A percentile compares a stretch with the other conserved stretches of the same genome.
Evolutionary conservation across 2,888 invertebrate species (phyloP).

Genomic region (Ligdia adustata): DNA sequence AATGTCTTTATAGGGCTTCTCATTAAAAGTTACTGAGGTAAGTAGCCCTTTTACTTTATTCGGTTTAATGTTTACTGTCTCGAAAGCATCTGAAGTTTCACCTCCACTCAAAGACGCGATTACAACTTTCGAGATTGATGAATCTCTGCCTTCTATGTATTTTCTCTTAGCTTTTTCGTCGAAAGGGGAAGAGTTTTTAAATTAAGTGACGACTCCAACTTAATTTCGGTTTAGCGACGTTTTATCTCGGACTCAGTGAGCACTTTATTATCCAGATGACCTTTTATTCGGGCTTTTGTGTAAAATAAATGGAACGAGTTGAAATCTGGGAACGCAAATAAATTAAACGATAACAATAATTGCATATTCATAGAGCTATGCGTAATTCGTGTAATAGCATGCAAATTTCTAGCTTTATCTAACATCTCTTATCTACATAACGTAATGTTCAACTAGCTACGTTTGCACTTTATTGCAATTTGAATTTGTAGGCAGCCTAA

Average conservation of each 20-base stretch:
- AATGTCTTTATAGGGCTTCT: too few relatives aligned
- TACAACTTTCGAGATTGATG: slow-evolving; percentile 74
- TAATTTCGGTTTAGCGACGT: slow-evolving; percentile 40
- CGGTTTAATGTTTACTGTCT: slow-evolving; percentile 38
- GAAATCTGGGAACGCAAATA: slow-evolving; percentile 12
- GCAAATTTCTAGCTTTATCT: slow-evolving; percentile 48
- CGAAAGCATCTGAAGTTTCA: slow-evolving; percentile 36
- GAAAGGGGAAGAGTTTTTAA: slow-evolving; percentile 46
- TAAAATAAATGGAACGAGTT: slow-evolving; percentile 10
- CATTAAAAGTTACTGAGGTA: slow-evolving; percentile 45
- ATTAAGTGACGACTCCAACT: slow-evolving; percentile 47
- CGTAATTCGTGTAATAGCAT: slow-evolving; percentile 49
- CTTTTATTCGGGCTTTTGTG: slow-evolving; percentile 16
- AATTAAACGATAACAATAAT: slow-evolving; percentile 42
- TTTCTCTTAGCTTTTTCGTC: slow-evolving; percentile 44
- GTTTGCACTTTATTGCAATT: too few relatives aligned
- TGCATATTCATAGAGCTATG: slow-evolving; percentile 36
- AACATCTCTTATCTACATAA: not conserved
- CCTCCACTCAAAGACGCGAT: slow-evolving; percentile 57
- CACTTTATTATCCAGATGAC: slow-evolving; percentile 36
- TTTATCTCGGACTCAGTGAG: slow-evolving; percentile 36
- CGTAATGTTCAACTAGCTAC: too few relatives aligned
- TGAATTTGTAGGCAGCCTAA: too few relatives aligned
- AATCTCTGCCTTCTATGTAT: slow-evolving; percentile 53
- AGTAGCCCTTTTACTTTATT: slow-evolving; percentile 36